These are phyloP conservation scores for Erinaceus europaeus DNA, from an alignment of 2,113 vertebrate species.

Conservation along the genomic window DNA sequence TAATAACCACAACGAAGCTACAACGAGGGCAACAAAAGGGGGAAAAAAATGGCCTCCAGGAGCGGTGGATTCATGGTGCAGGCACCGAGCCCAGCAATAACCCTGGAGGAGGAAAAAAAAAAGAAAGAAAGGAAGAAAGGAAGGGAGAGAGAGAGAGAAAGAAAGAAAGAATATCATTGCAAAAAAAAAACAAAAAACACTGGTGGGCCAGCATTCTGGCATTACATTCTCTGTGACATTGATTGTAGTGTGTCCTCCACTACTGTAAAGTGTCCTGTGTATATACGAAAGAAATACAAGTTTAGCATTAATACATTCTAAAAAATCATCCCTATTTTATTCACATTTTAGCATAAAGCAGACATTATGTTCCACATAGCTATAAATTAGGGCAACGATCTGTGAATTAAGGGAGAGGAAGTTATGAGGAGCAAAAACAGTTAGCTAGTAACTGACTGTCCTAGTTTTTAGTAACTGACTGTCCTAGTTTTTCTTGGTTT, in stretches of 20 bases:
- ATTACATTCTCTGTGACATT: background rate
- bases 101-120: too few species aligned
- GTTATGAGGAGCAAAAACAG: conserved; percentile 2
- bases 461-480: background rate
- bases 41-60: too few species aligned
- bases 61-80: too few species aligned
- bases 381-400: background rate
- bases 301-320: background rate
- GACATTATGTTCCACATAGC: background rate
- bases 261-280: background rate
- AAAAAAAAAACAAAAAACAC: background rate
- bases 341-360: background rate
- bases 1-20: too few species aligned
- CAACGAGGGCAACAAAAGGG: too few species aligned
- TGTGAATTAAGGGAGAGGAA: background rate
- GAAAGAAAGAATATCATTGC: too few species aligned
- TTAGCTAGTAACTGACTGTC: conserved; percentile 1
- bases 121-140: too few species aligned
- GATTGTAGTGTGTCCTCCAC: too few species aligned
- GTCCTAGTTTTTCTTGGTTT: too few species aligned
- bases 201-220: background rate
- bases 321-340: background rate
- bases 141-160: too few species aligned
- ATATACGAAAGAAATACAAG: background rate
- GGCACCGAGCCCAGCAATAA: too few species aligned